Percentiles rank a stretch among this genome's conserved stretches.
These are phyloP conservation scores for Chironomus tepperi DNA, from an alignment of 1,140 invertebrate genomes.

Conservation along the genomic window DNA sequence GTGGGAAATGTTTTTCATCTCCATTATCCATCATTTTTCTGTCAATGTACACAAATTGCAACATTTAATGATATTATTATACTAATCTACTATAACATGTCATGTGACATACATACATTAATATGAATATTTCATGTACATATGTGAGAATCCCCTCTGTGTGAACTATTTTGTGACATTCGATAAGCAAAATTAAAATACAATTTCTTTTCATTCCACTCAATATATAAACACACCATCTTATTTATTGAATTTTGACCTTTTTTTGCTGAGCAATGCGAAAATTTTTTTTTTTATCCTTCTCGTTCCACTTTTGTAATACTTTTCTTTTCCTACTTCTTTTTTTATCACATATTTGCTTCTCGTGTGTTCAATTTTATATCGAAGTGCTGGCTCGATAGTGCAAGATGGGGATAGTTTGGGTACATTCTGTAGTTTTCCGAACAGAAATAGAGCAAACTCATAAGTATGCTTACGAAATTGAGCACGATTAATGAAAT, in stretches of 20 bases:
- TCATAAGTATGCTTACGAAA: too few species aligned
- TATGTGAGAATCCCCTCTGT: too few species aligned
- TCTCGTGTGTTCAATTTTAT: conserved; percentile 8
- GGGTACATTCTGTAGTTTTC: too few species aligned
- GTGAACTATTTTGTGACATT: neutral
- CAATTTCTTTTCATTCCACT: neutral
- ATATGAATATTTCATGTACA: too few species aligned
- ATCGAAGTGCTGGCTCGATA: neutral
- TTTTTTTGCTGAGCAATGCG: neutral
- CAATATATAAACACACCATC: neutral
- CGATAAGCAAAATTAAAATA: conserved; percentile 3
- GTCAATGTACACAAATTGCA: neutral
- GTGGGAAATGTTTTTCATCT: neutral
- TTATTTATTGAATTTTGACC: neutral
- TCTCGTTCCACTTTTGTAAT: too few species aligned
- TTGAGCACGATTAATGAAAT: too few species aligned
- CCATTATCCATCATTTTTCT: neutral
- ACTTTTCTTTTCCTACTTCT: too few species aligned
- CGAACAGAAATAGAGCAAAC: too few species aligned
- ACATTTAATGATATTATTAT: too few species aligned
- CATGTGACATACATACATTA: too few species aligned
- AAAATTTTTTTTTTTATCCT: neutral
- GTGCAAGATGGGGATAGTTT: too few species aligned
- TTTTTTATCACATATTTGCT: neutral
- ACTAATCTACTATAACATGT: too few species aligned